These are phyloP conservation scores for Bettongia penicillata DNA, from an alignment of 2,113 vertebrate species.

Conservation along the genomic window DNA sequence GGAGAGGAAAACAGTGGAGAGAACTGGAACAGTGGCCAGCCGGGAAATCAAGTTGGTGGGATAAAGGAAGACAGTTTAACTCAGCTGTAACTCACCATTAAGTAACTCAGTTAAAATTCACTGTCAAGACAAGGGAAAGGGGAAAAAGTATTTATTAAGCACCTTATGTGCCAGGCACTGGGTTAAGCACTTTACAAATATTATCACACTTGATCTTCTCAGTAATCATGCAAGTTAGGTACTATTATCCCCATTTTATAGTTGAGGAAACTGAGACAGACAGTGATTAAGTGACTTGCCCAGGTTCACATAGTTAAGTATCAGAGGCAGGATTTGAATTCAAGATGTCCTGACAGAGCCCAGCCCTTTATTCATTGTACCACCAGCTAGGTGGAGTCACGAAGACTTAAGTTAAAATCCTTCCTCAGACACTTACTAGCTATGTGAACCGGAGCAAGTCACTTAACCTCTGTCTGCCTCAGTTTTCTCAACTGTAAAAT, in stretches of 20 bases:
- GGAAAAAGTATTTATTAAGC: not conserved
- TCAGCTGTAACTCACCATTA: not conserved
- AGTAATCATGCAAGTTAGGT: not conserved
- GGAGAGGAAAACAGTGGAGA: not conserved
- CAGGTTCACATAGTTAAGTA: no score
- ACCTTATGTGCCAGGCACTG: not conserved
- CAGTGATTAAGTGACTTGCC: no score
- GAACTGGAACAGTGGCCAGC: not conserved
- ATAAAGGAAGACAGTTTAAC: not conserved
- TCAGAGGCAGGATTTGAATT: not conserved
- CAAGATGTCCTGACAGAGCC: not conserved
- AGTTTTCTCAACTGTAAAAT: not conserved
- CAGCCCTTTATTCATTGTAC: rapidly evolving
- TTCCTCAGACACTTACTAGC: not conserved
- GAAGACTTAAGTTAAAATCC: not conserved
- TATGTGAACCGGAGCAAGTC: not conserved
- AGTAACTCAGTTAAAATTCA: not conserved
- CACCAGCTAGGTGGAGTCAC: not conserved
- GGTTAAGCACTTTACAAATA: not conserved
- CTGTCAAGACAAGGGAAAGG: not conserved
- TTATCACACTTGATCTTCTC: not conserved
- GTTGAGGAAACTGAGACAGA: no score
- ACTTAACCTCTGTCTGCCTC: not conserved
- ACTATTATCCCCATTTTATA: not conserved
- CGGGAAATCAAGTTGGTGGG: not conserved